Base-by-base conservation (phyloP, 2,113 vertebrate species). In the Galeopterus variegatus region DNA sequence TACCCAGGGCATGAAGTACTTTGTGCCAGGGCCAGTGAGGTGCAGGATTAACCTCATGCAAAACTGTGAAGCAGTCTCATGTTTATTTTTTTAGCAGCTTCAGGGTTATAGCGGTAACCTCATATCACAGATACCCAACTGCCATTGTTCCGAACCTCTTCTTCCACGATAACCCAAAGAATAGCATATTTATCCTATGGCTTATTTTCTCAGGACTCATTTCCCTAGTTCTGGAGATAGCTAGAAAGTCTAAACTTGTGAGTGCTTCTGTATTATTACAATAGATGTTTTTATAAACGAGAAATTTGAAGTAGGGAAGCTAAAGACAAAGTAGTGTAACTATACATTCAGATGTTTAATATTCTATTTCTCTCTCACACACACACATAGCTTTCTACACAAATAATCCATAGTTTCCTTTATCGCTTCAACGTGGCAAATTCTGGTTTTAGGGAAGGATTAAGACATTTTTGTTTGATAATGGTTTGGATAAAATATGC, bases 401-500 rank as follows among this genome's bases (percentile, higher is more conserved):
- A 94, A 93, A 85, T 77, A 88, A 90, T 54, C 4, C 10, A 50
- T 41, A 82, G 12, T 70, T 89, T 92, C 2, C 13, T 70, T n/a
- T 80, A 45, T 58, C 48, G 6, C 12, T 67, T 56, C 23, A 85
- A 17, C 4, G 11, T 50, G 48, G 54, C 18, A 88, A 82, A 93
- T 52, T 88, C 23, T 89, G 62, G 17, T 80, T 90, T 80, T 76
- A 72, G 12, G 26, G 17, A 48, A 82, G 4, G 5, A 87, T 72
- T 18, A 60, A 88, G 8, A 79, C 11, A 67, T 36, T 84, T 95
- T 3, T 69, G 18, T 77, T 95, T 75, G 60, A 28, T 77, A 73
- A 87, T 88, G 18, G 2, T 82, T 77, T 94, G 23, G 8, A 26
- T 93, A 96, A 96, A 92, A 84, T 3, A 54, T 45, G 81, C 33